Evolutionary conservation across 2,113 vertebrate genomes (phyloP).

Genomic region (Leucopternis melanops): DNA sequence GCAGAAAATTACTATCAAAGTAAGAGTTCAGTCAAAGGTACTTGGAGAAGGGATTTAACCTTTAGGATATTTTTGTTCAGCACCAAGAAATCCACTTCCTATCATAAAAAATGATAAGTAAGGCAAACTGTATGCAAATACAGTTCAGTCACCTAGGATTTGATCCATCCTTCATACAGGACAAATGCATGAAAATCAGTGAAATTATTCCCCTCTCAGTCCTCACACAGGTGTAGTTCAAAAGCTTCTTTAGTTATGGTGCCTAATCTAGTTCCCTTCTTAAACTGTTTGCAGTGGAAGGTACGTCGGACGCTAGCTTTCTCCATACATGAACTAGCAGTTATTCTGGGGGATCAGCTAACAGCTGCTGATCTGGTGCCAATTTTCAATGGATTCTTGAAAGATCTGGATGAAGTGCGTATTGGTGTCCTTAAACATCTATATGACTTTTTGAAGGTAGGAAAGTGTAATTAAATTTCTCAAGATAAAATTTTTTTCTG

Average conservation of each 20-base stretch:
- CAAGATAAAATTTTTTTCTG: not conserved
- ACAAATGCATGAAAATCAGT: not conserved
- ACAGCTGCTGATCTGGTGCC: constrained; percentile 75
- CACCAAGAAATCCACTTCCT: not conserved
- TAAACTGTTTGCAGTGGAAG: constrained; percentile 67
- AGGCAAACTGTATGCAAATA: not conserved
- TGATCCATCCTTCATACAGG: not conserved
- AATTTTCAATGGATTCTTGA: constrained; percentile 76
- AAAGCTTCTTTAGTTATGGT: not conserved
- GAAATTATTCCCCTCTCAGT: not conserved
- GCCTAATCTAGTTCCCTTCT: not conserved
- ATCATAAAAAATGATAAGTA: not conserved
- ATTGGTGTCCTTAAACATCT: constrained; percentile 78
- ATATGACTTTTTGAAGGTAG: constrained; percentile 79
- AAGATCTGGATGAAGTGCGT: constrained; percentile 77
- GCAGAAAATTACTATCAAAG: not conserved
- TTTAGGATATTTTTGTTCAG: not conserved
- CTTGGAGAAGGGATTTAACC: not conserved
- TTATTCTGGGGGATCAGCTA: constrained; percentile 73
- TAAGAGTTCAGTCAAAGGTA: not conserved
- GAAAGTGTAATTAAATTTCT: not conserved
- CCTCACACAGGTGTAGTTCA: not conserved
- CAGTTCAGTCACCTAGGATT: not conserved
- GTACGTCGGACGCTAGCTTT: constrained; percentile 69
- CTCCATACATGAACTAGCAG: constrained; percentile 74